Percentiles rank a stretch among this genome's conserved stretches.
phyloP scores from a whole-genome alignment of 2,888 invertebrate species.

The Drosophila atripex region DNA sequence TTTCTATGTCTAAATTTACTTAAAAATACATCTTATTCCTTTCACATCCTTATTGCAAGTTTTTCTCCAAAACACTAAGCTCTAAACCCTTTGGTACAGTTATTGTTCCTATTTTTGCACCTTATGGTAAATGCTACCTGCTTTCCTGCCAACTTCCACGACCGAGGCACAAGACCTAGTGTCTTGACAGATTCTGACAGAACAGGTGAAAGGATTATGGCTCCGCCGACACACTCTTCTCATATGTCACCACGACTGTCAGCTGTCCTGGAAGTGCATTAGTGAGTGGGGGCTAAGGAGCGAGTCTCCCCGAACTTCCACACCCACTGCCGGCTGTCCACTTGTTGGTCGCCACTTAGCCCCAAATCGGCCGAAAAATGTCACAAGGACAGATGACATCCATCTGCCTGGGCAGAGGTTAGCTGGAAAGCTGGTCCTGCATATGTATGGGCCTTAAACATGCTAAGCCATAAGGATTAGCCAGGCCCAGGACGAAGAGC shows the following conservation, averaged over 20 bases:
- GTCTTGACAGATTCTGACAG: conserved; percentile 30
- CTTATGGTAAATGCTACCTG: conserved; percentile 15
- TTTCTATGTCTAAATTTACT: background rate
- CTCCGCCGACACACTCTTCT: conserved; percentile 18
- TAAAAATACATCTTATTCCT: background rate
- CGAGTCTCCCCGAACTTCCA: conserved; percentile 29
- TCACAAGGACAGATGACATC: conserved; percentile 49
- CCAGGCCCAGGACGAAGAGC: background rate
- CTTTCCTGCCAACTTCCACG: conserved; percentile 6
- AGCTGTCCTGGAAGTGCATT: conserved; percentile 18
- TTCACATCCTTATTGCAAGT: background rate
- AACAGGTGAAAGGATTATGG: conserved; percentile 36
- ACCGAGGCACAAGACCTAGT: conserved; percentile 9
- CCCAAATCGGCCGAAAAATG: conserved; percentile 35
- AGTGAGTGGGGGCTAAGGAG: conserved; percentile 17
- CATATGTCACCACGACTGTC: conserved; percentile 22
- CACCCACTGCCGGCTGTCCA: conserved; percentile 26
- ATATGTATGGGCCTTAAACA: conserved; percentile 26
- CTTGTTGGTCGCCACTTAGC: conserved; percentile 51
- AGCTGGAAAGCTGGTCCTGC: conserved; percentile 4
- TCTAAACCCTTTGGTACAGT: conserved; percentile 5
- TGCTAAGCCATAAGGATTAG: conserved; percentile 27
- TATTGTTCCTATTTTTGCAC: conserved; percentile 20
- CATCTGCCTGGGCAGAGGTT: conserved; percentile 34
- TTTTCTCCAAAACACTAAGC: background rate